phyloP scores from a whole-genome alignment of 2,113 vertebrate genomes.

The Fukomys damarensis region DNA sequence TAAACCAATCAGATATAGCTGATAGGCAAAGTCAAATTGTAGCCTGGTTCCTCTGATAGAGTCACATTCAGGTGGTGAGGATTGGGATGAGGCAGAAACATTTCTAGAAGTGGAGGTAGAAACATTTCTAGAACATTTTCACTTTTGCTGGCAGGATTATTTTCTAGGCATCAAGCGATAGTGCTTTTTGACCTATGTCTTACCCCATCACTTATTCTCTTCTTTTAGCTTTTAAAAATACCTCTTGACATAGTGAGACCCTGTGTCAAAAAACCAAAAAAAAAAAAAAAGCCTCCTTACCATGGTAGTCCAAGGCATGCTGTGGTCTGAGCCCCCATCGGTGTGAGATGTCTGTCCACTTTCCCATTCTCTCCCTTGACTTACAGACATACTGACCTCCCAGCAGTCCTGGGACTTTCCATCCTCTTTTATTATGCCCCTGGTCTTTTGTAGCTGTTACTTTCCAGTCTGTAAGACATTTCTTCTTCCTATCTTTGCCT shows the following conservation, averaged over 20 bases:
- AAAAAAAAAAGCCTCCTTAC: too few relatives aligned
- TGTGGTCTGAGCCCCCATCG: background rate
- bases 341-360: background rate
- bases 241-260: too few relatives aligned
- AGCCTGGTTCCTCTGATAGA: background rate
- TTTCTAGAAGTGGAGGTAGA: background rate
- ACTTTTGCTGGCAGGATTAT: background rate
- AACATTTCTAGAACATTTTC: too few relatives aligned
- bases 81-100: background rate
- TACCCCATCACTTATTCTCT: background rate
- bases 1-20: background rate
- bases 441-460: background rate
- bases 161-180: background rate
- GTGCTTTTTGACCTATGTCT: background rate
- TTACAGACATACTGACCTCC: background rate
- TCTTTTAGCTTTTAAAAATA: conserved; percentile 7
- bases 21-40: background rate
- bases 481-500: background rate
- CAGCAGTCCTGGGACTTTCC: background rate
- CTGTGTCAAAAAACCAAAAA: too few relatives aligned
- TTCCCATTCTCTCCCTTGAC: background rate
- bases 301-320: background rate
- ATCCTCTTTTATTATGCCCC: background rate
- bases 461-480: background rate
- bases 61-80: background rate